Conservation (phyloP, 2,113 vertebrate species). For the Casuarius casuarius region DNA sequence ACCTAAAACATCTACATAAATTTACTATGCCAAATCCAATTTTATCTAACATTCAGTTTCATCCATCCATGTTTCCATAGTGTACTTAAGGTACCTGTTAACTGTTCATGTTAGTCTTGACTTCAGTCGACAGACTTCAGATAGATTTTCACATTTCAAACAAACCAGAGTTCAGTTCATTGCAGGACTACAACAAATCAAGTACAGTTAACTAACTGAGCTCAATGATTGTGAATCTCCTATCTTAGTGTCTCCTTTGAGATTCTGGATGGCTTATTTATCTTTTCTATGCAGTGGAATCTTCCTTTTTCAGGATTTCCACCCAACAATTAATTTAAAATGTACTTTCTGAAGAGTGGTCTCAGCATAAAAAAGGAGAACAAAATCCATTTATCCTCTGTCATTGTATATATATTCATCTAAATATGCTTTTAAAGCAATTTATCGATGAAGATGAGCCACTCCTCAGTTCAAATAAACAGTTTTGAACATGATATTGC, state of each 20-base stretch:
- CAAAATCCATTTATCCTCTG: not conserved
- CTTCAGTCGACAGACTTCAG: not conserved
- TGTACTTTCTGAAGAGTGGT: not conserved
- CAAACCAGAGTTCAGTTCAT: not conserved
- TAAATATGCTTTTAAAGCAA: slow-evolving; percentile 33
- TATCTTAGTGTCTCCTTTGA: not conserved
- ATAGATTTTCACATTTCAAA: not conserved
- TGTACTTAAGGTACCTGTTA: slow-evolving; percentile 42
- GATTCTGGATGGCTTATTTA: not conserved
- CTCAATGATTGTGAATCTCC: not conserved
- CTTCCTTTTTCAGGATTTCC: slow-evolving; percentile 4
- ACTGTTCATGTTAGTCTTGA: slow-evolving; percentile 17
- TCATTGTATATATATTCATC: not conserved
- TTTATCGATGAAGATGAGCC: not conserved
- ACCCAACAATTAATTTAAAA: not conserved
- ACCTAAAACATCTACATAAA: slow-evolving; percentile 55
- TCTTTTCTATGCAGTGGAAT: not conserved
- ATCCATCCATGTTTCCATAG: slow-evolving; percentile 43
- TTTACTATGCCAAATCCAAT: slow-evolving; percentile 65
- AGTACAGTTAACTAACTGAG: not conserved
- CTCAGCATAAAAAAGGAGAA: not conserved
- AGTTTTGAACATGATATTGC: not conserved
- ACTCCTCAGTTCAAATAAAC: not conserved
- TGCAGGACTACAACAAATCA: not conserved
- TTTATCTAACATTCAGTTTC: slow-evolving; percentile 47